Conservation (phyloP, 1,140 invertebrate genomes). For the Penaeus vannamei region DNA sequence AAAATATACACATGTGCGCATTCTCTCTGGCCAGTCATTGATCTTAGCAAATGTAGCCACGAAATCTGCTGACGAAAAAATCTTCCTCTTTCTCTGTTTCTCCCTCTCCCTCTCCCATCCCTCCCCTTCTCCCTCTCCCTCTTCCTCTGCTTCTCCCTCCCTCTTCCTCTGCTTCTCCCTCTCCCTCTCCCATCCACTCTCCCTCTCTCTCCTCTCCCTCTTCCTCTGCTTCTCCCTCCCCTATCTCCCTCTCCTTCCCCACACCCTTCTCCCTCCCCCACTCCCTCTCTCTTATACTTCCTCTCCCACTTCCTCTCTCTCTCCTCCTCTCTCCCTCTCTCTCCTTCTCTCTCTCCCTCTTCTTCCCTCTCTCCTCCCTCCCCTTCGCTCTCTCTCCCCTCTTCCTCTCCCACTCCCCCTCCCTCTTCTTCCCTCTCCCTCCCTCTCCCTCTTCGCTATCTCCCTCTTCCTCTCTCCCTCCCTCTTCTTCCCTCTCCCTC, state of each 20-base stretch:
- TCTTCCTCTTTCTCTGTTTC: neutral
- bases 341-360: too few relatives aligned
- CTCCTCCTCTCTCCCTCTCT: conserved; percentile 9
- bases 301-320: too few relatives aligned
- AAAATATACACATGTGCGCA: too few relatives aligned
- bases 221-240: neutral
- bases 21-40: too few relatives aligned
- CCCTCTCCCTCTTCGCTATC: too few relatives aligned
- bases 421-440: too few relatives aligned
- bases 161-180: neutral
- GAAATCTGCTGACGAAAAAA: neutral
- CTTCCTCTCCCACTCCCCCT: too few relatives aligned
- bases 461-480: too few relatives aligned
- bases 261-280: too few relatives aligned
- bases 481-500: conserved; percentile 9
- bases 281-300: too few relatives aligned
- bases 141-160: neutral
- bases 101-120: conserved; percentile 4
- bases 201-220: conserved; percentile 9
- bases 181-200: neutral
- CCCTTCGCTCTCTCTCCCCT: neutral
- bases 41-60: too few relatives aligned
- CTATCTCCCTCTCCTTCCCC: neutral
- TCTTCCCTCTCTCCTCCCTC: too few relatives aligned
- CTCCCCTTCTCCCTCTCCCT: conserved; percentile 9